Evolutionary conservation across 37 sponge, comb jelly and placozoan species (phyloP).

Genomic region (Spongia lamella): DNA sequence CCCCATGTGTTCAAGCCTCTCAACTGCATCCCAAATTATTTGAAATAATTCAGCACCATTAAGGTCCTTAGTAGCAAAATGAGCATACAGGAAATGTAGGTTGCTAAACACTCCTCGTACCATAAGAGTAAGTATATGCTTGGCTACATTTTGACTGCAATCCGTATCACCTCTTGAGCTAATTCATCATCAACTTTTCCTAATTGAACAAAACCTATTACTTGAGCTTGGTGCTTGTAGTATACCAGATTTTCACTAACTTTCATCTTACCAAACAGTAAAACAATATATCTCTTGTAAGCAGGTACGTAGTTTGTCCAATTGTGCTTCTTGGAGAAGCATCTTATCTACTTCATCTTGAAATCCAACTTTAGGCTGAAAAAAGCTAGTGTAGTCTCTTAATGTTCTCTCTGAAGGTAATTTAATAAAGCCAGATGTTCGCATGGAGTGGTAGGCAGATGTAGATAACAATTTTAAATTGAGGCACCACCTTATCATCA

Average conservation of each 20-base stretch:
- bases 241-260: conserved; percentile 39
- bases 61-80: conserved; percentile 35
- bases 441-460: conserved; percentile 13
- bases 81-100: conserved; percentile 30
- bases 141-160: no score
- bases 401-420: conserved; percentile 57
- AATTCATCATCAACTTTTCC: conserved; percentile 26
- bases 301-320: conserved; percentile 16
- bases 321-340: conserved; percentile 23
- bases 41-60: background rate
- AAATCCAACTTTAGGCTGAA: conserved; percentile 44
- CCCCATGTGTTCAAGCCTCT: conserved; percentile 34
- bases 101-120: conserved; percentile 29
- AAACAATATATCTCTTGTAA: conserved; percentile 28
- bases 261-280: conserved; percentile 51
- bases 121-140: conserved; percentile 39
- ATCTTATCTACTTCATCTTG: conserved; percentile 8
- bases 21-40: conserved; percentile 60
- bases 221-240: conserved; percentile 17
- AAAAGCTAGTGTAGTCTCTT: conserved; percentile 48
- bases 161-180: no score
- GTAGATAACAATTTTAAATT: conserved; percentile 12
- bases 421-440: conserved; percentile 20
- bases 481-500: conserved; percentile 18
- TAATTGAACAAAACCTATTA: conserved; percentile 25